These are phyloP conservation scores for Armadillidium nasatum DNA, from an alignment of 1,140 invertebrate genomes.

Conservation along the genomic window DNA sequence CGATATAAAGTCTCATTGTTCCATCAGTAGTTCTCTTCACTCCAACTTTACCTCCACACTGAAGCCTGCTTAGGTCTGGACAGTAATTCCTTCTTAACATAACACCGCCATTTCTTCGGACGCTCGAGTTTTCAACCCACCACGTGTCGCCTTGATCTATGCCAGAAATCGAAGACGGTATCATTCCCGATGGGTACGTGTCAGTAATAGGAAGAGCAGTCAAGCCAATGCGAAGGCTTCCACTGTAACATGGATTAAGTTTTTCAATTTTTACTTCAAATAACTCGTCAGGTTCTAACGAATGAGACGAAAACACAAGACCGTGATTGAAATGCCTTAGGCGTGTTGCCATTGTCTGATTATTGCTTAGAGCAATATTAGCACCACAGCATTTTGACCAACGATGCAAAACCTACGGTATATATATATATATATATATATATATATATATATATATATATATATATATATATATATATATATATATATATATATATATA, in stretches of 20 bases:
- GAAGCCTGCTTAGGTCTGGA: constrained; percentile 71
- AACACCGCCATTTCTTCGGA: constrained; percentile 59
- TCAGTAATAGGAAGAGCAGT: constrained; percentile 64
- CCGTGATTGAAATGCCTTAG: constrained; percentile 84
- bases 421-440: constrained; percentile 45
- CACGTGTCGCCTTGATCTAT: constrained; percentile 51
- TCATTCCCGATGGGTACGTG: constrained; percentile 54
- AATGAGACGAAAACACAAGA: constrained; percentile 80
- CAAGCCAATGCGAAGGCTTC: constrained; percentile 69
- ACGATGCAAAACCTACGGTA: constrained; percentile 56
- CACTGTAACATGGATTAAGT: constrained; percentile 59
- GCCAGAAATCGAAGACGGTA: constrained; percentile 57
- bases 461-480: too few species aligned
- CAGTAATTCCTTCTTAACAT: constrained; percentile 55
- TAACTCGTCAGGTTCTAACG: constrained; percentile 75
- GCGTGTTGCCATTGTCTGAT: constrained; percentile 62
- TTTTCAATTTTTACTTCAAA: constrained; percentile 86
- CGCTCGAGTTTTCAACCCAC: constrained; percentile 57
- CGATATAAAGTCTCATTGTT: constrained; percentile 60
- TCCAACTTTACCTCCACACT: constrained; percentile 61
- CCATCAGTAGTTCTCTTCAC: constrained; percentile 53
- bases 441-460: constrained; percentile 7
- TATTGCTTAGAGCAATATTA: constrained; percentile 64
- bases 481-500: too few species aligned
- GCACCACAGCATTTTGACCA: constrained; percentile 61